Percentiles rank a stretch among this genome's conserved stretches.
These are phyloP conservation scores for Heliothis virescens DNA, from an alignment of 1,140 invertebrate genomes.

Conservation along the genomic window DNA sequence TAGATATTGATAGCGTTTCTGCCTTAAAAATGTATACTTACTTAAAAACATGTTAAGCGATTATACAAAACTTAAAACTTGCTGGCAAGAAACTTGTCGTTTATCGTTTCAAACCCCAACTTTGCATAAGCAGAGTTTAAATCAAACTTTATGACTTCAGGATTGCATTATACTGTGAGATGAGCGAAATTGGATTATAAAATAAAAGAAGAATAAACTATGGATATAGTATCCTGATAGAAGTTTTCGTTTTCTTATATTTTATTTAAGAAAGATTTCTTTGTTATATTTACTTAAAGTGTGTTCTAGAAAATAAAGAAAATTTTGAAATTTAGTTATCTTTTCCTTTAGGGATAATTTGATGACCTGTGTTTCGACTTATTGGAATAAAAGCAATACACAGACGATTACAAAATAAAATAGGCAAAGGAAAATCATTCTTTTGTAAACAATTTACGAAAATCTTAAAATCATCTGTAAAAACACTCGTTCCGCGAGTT, in stretches of 20 bases:
- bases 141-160: conserved; percentile 57
- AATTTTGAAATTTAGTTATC: too few species aligned
- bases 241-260: conserved; percentile 15
- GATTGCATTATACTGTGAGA: conserved; percentile 59
- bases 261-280: not conserved
- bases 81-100: conserved; percentile 20
- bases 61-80: conserved; percentile 10
- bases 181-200: conserved; percentile 55
- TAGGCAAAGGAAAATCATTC: conserved; percentile 25
- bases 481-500: conserved; percentile 62
- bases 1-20: too few species aligned
- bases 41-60: not conserved
- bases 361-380: too few species aligned
- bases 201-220: conserved; percentile 45
- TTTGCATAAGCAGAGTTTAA: conserved; percentile 54
- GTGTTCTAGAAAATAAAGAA: not conserved
- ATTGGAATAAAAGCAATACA: not conserved
- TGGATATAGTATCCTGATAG: conserved; percentile 25
- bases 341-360: too few species aligned
- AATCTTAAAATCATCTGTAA: conserved; percentile 50
- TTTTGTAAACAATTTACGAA: conserved; percentile 35
- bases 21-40: not conserved
- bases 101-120: conserved; percentile 40
- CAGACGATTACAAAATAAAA: not conserved
- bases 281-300: not conserved